phyloP scores from a whole-genome alignment of 30 jellyfish, hydroid and myxozoan species.

The Cassiopea andromeda region DNA sequence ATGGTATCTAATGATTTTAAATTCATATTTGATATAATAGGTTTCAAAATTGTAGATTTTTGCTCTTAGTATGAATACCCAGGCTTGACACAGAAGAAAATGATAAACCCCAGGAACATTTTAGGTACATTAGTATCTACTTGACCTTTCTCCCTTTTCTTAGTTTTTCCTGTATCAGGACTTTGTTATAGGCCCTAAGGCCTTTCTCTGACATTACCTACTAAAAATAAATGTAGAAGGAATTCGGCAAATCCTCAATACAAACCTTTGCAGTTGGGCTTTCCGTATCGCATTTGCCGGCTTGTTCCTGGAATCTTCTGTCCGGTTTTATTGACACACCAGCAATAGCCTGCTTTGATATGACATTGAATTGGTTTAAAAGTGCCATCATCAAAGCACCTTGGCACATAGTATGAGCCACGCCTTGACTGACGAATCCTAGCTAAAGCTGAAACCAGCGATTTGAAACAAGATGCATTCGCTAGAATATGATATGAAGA shows the following conservation, averaged over 20 bases:
- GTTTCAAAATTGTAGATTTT: too few species aligned
- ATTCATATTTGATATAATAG: too few species aligned
- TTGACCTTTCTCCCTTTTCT: too few species aligned
- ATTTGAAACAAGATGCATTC: constrained; percentile 13
- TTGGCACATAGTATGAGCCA: constrained; percentile 59
- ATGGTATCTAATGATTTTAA: too few species aligned
- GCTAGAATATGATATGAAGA: not conserved
- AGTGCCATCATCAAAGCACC: constrained; percentile 80
- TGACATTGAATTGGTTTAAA: constrained; percentile 84
- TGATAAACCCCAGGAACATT: too few species aligned
- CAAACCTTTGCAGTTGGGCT: constrained; percentile 73
- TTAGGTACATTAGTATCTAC: too few species aligned
- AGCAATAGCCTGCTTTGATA: constrained; percentile 75
- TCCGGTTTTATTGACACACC: constrained; percentile 81
- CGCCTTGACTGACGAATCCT: constrained; percentile 35
- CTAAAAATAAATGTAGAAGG: not conserved
- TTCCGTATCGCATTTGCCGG: constrained; percentile 47
- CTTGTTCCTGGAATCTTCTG: constrained; percentile 73
- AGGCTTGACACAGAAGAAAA: too few species aligned
- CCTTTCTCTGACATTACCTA: not conserved
- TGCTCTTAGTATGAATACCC: too few species aligned
- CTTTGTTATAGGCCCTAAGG: not conserved
- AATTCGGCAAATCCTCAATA: not conserved
- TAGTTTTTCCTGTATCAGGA: too few species aligned
- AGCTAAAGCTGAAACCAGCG: constrained; percentile 51